Evolutionary conservation across 2,888 invertebrate species (phyloP).

Genomic region (Itoplectis maculator): DNA sequence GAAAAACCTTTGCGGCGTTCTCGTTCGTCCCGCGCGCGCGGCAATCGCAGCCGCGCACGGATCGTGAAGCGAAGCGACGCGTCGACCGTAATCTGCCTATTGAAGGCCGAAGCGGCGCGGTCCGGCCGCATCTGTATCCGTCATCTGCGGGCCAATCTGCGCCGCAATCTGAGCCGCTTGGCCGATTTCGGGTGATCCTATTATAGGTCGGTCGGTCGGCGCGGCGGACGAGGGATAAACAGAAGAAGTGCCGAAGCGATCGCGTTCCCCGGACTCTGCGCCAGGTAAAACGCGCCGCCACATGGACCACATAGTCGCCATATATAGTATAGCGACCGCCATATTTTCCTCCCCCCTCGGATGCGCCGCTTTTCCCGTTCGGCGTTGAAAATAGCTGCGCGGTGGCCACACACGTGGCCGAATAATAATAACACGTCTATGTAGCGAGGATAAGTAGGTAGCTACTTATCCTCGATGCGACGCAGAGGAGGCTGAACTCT

Average conservation of each 20-base stretch:
- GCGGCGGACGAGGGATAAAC: constrained; percentile 45
- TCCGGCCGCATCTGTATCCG: constrained; percentile 78
- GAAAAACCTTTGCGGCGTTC: constrained; percentile 35
- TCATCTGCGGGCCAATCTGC: constrained; percentile 79
- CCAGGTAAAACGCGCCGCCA: constrained; percentile 37
- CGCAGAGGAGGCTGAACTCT: constrained; percentile 61
- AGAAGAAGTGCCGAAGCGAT: constrained; percentile 36
- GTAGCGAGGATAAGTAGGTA: constrained; percentile 2
- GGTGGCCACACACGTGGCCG: background rate
- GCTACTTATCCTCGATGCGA: constrained; percentile 39
- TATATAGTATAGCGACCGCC: too few species aligned
- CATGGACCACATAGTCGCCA: too few species aligned
- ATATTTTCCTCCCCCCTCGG: constrained; percentile 11
- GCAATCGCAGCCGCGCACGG: constrained; percentile 42
- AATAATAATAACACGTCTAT: too few species aligned
- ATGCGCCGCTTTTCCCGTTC: constrained; percentile 23
- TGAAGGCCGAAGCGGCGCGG: constrained; percentile 68
- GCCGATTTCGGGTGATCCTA: constrained; percentile 82
- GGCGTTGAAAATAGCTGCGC: constrained; percentile 24
- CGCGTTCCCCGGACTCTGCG: constrained; percentile 5
- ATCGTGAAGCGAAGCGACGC: constrained; percentile 59
- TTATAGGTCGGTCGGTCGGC: constrained; percentile 78
- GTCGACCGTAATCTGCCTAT: constrained; percentile 80
- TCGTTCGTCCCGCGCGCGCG: constrained; percentile 11
- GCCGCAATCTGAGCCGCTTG: constrained; percentile 79